A percentile compares a stretch with the other conserved stretches of the same genome.
These are phyloP conservation scores for Meloidogyne floridensis DNA, from an alignment of 1,140 invertebrate genomes.

Conservation along the genomic window DNA sequence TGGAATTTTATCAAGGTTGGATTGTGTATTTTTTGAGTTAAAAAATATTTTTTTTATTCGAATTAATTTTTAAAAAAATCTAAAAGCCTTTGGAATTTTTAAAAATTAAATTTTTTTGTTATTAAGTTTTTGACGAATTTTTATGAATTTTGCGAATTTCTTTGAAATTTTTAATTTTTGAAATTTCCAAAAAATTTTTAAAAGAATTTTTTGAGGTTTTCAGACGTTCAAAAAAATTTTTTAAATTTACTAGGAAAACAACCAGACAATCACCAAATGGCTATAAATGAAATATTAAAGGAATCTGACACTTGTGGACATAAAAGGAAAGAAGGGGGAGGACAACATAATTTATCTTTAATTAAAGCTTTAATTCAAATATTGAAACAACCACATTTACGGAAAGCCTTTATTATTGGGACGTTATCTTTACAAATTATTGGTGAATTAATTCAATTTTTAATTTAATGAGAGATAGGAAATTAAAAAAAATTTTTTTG, in stretches of 20 bases:
- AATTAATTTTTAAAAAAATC: too few relatives aligned
- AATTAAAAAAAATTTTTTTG: conserved; percentile 6
- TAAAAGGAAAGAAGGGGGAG: neutral
- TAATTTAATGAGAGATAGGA: neutral
- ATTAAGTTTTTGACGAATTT: neutral
- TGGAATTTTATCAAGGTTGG: conserved; percentile 50
- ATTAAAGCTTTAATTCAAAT: conserved; percentile 44
- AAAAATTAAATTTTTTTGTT: neutral
- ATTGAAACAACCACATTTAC: conserved; percentile 42
- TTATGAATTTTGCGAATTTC: too few relatives aligned
- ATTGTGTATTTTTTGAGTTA: too few relatives aligned
- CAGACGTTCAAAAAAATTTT: neutral
- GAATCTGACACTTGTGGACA: conserved; percentile 29
- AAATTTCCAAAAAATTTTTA: neutral
- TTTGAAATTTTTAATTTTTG: neutral
- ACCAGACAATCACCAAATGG: conserved; percentile 34
- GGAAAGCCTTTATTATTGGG: conserved; percentile 53
- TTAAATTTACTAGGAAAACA: conserved; percentile 6
- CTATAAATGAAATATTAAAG: conserved; percentile 56
- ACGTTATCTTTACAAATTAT: conserved; percentile 42
- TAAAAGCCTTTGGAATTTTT: neutral
- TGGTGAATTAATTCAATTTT: conserved; percentile 30
- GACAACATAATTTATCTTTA: conserved; percentile 34
- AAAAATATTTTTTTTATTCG: too few relatives aligned
- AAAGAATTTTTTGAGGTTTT: neutral